Evolutionary conservation across 53 echinoderm and acorn worm species (phyloP).

Genomic region (Echinarachnius parma): DNA sequence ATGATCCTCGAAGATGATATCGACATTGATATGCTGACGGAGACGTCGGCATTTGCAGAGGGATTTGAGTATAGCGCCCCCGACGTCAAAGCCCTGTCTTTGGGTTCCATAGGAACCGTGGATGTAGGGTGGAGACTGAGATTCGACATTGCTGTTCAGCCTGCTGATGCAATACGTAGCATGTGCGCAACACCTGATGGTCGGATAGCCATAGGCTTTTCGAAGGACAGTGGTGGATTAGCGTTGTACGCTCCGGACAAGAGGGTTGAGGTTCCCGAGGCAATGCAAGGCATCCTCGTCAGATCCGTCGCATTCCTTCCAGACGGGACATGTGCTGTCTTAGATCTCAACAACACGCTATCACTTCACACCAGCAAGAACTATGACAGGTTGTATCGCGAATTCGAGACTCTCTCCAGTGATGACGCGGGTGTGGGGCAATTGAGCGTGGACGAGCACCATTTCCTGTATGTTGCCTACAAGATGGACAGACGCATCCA

Average conservation of each 20-base stretch:
- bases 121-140: neutral
- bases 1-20: conserved; percentile 11
- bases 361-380: neutral
- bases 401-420: conserved; percentile 8
- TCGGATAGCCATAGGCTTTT: conserved; percentile 7
- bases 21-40: conserved; percentile 15
- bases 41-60: conserved; percentile 27
- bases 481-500: conserved; percentile 14
- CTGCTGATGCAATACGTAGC: neutral
- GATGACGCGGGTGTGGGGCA: neutral
- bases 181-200: conserved; percentile 25
- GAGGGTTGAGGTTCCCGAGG: neutral
- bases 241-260: neutral
- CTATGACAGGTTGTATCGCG: neutral
- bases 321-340: conserved; percentile 9
- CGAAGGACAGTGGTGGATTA: conserved; percentile 7
- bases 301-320: conserved; percentile 20
- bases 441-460: conserved; percentile 18
- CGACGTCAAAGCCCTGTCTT: neutral
- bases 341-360: conserved; percentile 5
- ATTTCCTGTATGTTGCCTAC: conserved; percentile 14
- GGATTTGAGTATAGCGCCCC: conserved; percentile 14
- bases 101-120: neutral
- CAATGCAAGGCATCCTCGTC: neutral
- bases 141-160: neutral